Conservation (phyloP, 2,888 invertebrate genomes). For the Panorpa germanica region DNA sequence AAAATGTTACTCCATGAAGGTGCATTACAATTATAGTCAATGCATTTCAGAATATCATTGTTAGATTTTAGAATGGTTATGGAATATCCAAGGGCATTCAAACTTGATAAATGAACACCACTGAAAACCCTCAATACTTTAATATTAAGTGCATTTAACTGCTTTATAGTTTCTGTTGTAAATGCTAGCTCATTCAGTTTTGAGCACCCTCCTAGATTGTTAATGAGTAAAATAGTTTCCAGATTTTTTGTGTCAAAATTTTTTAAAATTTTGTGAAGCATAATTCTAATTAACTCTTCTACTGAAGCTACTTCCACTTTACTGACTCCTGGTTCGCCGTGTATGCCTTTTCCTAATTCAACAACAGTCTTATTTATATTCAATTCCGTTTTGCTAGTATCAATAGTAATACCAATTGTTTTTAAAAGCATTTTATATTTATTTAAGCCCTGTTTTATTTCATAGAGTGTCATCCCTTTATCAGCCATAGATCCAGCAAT, state of each 20-base stretch:
- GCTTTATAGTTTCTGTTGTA: slow-evolving; percentile 10
- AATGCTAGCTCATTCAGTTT: slow-evolving; percentile 25
- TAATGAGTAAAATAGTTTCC: slow-evolving; percentile 44
- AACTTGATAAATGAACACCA: too few species aligned
- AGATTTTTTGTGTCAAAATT: slow-evolving; percentile 13
- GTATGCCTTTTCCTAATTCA: slow-evolving; percentile 39
- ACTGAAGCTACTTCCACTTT: slow-evolving; percentile 26
- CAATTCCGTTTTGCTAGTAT: too few species aligned
- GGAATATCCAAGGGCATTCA: slow-evolving; percentile 6
- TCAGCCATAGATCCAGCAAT: slow-evolving; percentile 61
- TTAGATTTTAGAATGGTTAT: not conserved
- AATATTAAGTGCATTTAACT: slow-evolving; percentile 13
- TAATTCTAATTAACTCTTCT: slow-evolving; percentile 25
- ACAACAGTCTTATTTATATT: too few species aligned
- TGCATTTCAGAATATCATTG: too few species aligned
- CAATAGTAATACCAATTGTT: slow-evolving; percentile 22
- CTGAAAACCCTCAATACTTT: slow-evolving; percentile 16
- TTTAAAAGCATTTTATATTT: too few species aligned
- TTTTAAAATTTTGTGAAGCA: slow-evolving; percentile 27
- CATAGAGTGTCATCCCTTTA: slow-evolving; percentile 31
- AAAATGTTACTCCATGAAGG: too few species aligned
- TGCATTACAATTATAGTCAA: too few species aligned
- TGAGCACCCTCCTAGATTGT: slow-evolving; percentile 61
- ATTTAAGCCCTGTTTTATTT: slow-evolving; percentile 30
- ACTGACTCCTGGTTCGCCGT: slow-evolving; percentile 32